These are phyloP conservation scores for Salvelinus alpinus DNA, from an alignment of 2,113 vertebrate species.

Conservation along the genomic window DNA sequence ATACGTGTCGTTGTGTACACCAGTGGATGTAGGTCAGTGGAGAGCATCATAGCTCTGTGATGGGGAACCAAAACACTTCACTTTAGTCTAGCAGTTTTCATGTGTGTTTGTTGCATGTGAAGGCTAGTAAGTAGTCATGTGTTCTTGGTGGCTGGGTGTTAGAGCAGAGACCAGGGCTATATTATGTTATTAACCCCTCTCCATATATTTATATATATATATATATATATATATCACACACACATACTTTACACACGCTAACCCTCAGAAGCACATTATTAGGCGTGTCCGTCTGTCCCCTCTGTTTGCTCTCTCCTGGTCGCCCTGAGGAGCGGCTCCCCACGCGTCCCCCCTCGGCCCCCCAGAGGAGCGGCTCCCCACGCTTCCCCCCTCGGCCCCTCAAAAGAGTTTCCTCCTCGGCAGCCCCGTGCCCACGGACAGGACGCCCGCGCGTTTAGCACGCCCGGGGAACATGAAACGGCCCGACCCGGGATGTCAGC, in stretches of 20 bases:
- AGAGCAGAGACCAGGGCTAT: not conserved
- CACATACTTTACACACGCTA: slow-evolving; percentile 14
- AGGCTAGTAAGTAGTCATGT: not conserved
- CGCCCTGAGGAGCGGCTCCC: slow-evolving; percentile 51
- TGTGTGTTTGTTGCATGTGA: not conserved
- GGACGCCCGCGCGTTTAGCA: slow-evolving; percentile 70
- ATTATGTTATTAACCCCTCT: not conserved
- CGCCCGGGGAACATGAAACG: slow-evolving; percentile 78
- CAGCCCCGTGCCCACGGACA: slow-evolving; percentile 64
- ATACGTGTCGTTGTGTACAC: too few relatives aligned
- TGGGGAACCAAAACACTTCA: too few relatives aligned
- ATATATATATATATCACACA: not conserved
- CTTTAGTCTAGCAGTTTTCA: not conserved
- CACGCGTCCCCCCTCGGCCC: slow-evolving; percentile 15
- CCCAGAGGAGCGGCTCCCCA: slow-evolving; percentile 30
- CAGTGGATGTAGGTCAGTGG: too few relatives aligned
- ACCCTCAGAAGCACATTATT: slow-evolving; percentile 66
- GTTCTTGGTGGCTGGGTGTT: not conserved
- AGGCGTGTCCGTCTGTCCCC: slow-evolving; percentile 72
- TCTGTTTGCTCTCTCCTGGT: slow-evolving; percentile 46
- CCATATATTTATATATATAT: not conserved
- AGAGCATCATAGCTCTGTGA: too few relatives aligned
- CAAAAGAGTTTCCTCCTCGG: slow-evolving; percentile 71
- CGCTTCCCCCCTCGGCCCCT: slow-evolving; percentile 31
- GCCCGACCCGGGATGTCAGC: slow-evolving; percentile 73